Conservation (phyloP, 2,888 invertebrate species). For the Acleris cristana region DNA sequence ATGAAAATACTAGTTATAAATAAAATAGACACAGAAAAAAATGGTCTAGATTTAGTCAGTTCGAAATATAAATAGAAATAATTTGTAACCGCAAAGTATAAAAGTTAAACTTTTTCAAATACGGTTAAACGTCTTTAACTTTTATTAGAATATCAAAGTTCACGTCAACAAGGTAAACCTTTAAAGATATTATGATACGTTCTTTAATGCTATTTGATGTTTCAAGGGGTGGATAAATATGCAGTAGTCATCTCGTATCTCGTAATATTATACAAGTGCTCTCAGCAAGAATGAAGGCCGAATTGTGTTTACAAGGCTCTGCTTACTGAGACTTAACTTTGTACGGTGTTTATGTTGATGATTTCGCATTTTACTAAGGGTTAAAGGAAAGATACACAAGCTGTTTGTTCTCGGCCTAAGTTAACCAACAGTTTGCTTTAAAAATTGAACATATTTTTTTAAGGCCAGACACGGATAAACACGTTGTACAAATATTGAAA, state of each 20-base stretch:
- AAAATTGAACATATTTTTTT: background rate
- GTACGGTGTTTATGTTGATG: conserved; percentile 30
- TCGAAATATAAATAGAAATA: no score
- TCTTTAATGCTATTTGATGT: background rate
- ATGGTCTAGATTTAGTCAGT: no score
- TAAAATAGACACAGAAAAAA: no score
- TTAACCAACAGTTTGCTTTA: background rate
- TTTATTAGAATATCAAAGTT: no score
- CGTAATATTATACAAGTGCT: conserved; percentile 25
- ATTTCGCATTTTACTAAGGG: conserved; percentile 27
- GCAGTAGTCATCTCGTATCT: conserved; percentile 25
- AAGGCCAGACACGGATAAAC: background rate
- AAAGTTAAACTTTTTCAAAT: no score
- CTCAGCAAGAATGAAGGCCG: conserved; percentile 14
- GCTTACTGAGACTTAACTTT: conserved; percentile 25
- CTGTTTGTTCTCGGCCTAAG: conserved; percentile 14
- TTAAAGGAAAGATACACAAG: conserved; percentile 14
- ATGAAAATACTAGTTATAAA: no score
- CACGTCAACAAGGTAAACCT: no score
- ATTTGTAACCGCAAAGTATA: no score
- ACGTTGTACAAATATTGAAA: conserved; percentile 9
- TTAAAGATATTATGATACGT: no score
- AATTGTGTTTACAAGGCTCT: conserved; percentile 33
- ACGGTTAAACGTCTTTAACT: no score
- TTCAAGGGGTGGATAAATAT: conserved; percentile 22